Base-by-base conservation (phyloP, 2,797 vertebrate genomes). In the Phataginus tricuspis region DNA sequence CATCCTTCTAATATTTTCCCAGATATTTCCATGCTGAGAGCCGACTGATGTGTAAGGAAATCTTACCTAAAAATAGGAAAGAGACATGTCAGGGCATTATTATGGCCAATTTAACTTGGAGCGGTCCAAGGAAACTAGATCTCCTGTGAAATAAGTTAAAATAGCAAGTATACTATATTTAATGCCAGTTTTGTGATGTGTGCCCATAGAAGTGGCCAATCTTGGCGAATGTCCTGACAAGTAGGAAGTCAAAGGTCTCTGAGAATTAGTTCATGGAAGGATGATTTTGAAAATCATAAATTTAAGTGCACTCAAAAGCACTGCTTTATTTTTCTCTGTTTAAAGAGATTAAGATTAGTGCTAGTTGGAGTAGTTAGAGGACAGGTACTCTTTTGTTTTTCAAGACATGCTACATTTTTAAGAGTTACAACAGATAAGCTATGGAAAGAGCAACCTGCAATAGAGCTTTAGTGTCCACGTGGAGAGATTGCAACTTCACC, bases 1-100 rank as follows among this genome's bases (percentile, higher is more conserved):
- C 77, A 91, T 72, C 19, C 45, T 93, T 82, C 77, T 93, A 79
- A 90, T 94, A 72, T 80, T 90, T 96, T 89, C 14, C 21, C 51
- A 96, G 57, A 42, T 87, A 86, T 80, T 86, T 87, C 27, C 91
- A 92, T 85, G 77, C 75, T 85, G 86, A 93, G 78, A 94, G 11
- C 2, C 0, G 12, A 93, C 75, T 91, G 59, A 94, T 53, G 13
- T 77, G 11, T 95, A 84, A 91, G 45, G 13, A 95, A 69, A 96
- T 90, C 45, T 93, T 94, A 23, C 72, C 95, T 97, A 95, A 95
- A 97, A 94, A 94, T 94, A 97, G 55, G 34, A 92, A 63, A 86
- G 66, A 80, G 83, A 59, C 34, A 49, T 83, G 42, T 72, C 69
- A 93, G 53, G 25, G 10, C n/a, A 94, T 97, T 96, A 96, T 97